phyloP scores from a whole-genome alignment of 2,888 invertebrate genomes.

The Hypomecis punctinalis region DNA sequence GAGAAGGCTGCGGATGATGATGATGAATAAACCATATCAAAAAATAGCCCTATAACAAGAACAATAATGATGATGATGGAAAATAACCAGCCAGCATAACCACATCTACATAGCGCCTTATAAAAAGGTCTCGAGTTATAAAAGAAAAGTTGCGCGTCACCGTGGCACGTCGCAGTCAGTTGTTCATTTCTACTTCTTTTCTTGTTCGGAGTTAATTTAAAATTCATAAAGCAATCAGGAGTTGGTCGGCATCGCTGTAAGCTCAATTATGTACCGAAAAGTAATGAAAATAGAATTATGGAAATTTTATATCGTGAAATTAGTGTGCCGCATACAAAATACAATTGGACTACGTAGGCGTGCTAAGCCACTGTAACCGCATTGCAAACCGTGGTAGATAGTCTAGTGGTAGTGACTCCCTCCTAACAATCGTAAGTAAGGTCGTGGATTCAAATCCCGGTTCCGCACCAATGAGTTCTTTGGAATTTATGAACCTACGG shows the following conservation, averaged over 20 bases:
- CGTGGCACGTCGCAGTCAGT: constrained; percentile 23
- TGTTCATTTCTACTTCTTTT: constrained; percentile 35
- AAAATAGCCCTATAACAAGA: no score
- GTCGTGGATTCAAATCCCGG: no score
- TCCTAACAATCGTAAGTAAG: no score
- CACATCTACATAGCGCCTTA: neutral
- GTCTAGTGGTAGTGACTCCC: no score
- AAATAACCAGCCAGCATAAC: neutral
- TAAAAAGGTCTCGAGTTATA: constrained; percentile 40
- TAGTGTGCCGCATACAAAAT: no score
- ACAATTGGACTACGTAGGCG: no score
- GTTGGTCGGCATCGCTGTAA: constrained; percentile 27
- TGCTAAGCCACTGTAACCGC: no score
- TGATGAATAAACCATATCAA: no score
- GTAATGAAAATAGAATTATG: constrained; percentile 2
- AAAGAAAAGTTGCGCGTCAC: constrained; percentile 33
- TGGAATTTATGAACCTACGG: no score
- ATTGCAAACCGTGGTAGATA: no score
- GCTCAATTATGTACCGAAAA: constrained; percentile 13
- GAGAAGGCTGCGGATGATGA: no score
- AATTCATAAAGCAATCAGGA: constrained; percentile 42
- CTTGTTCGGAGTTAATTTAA: constrained; percentile 35
- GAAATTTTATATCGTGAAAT: neutral
- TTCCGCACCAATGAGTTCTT: no score
- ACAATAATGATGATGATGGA: neutral